Evolutionary conservation across 2,888 invertebrate genomes (phyloP).

Genomic region (Stenichneumon culpator): DNA sequence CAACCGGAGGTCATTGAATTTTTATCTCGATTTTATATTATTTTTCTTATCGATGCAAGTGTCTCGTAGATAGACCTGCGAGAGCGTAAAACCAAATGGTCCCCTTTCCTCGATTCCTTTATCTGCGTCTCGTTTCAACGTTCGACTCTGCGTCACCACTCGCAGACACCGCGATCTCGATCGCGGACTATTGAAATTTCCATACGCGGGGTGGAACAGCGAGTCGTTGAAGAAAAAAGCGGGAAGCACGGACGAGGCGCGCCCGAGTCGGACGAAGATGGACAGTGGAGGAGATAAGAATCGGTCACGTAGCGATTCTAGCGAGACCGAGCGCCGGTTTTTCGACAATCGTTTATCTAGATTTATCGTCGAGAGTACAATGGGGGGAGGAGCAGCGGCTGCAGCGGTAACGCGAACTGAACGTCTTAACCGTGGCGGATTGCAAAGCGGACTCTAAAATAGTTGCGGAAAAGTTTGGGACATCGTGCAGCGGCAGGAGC

Average conservation of each 20-base stretch:
- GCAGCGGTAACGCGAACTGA: conserved; percentile 1
- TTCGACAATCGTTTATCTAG: conserved; percentile 50
- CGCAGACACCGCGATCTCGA: conserved; percentile 23
- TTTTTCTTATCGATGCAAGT: conserved; percentile 57
- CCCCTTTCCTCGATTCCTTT: conserved; percentile 43
- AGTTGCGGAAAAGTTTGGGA: background rate
- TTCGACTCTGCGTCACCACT: conserved; percentile 29
- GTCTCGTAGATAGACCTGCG: conserved; percentile 47
- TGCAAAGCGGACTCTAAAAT: background rate
- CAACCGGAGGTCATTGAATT: conserved; percentile 39
- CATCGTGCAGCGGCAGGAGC: background rate
- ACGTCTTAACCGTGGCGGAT: conserved; percentile 43
- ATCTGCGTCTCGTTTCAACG: conserved; percentile 28
- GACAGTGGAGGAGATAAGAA: conserved; percentile 49
- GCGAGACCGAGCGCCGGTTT: conserved; percentile 25
- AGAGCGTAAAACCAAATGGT: conserved; percentile 42
- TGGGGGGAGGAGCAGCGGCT: background rate
- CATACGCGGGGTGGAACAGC: conserved; percentile 36
- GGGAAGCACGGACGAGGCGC: conserved; percentile 28
- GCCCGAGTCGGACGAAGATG: conserved; percentile 11
- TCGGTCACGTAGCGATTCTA: conserved; percentile 54
- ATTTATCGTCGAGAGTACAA: conserved; percentile 38
- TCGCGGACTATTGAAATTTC: conserved; percentile 62
- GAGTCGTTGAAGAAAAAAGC: background rate
- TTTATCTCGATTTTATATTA: conserved; percentile 68